phyloP scores from a whole-genome alignment of 1,140 invertebrate genomes.

The Pogonus chalceus region DNA sequence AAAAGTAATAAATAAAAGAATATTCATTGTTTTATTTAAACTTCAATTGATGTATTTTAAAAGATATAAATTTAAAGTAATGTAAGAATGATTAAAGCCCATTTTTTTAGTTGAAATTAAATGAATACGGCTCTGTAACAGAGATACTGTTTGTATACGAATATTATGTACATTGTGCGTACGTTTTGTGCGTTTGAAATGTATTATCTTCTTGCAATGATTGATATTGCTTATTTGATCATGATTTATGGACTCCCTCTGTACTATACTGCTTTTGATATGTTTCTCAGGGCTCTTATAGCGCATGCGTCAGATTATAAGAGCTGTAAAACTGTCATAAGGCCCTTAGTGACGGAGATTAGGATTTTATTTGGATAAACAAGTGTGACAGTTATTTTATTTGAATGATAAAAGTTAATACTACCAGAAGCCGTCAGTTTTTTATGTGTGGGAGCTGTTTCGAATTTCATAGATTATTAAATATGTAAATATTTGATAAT shows the following conservation, averaged over 20 bases:
- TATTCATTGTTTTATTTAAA: too few relatives aligned
- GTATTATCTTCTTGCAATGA: constrained; percentile 22
- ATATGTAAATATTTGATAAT: too few relatives aligned
- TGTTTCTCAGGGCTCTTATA: constrained; percentile 12
- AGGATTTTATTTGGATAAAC: background rate
- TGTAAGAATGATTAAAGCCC: too few relatives aligned
- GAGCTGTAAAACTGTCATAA: constrained; percentile 2
- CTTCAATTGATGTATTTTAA: too few relatives aligned
- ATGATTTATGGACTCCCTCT: constrained; percentile 18
- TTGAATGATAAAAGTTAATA: too few relatives aligned
- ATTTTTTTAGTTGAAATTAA: too few relatives aligned
- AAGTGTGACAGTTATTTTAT: background rate
- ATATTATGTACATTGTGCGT: background rate
- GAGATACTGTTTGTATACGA: background rate
- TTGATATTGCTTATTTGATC: constrained; percentile 19
- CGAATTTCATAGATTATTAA: too few relatives aligned
- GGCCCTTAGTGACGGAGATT: background rate
- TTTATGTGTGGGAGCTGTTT: too few relatives aligned
- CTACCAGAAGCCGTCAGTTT: too few relatives aligned
- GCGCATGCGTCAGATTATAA: background rate
- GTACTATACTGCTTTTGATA: constrained; percentile 17
- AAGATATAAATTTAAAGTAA: too few relatives aligned
- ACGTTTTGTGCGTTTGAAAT: constrained; percentile 17
- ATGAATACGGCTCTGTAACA: too few relatives aligned
- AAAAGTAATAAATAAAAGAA: background rate